These are phyloP conservation scores for Callosobruchus maculatus DNA, from an alignment of 2,888 invertebrate genomes.

Conservation along the genomic window DNA sequence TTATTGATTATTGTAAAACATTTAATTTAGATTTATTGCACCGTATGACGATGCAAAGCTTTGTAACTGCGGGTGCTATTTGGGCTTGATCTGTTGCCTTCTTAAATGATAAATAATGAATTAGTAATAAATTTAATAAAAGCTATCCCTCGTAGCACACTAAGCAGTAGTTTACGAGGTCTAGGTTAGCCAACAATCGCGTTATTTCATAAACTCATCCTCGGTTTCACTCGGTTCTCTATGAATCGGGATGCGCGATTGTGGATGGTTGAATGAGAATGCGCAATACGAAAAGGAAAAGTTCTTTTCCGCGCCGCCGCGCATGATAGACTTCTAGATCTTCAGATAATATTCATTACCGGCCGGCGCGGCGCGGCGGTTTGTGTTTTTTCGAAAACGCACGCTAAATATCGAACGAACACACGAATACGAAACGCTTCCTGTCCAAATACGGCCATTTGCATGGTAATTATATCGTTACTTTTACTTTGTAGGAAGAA, in stretches of 20 bases:
- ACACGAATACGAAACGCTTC: not conserved
- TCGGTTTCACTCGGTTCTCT: not conserved
- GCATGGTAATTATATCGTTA: not conserved
- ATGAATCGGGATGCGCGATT: not conserved
- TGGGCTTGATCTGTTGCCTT: no score
- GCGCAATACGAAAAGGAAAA: not conserved
- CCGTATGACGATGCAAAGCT: no score
- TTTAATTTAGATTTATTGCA: no score
- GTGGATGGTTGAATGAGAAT: not conserved
- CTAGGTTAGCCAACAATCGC: not conserved
- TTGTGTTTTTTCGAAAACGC: not conserved
- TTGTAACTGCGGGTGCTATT: no score
- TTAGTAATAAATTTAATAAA: no score
- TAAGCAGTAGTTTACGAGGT: not conserved
- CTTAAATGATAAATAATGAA: no score
- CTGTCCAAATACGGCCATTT: not conserved
- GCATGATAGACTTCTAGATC: not conserved
- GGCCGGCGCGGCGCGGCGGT: not conserved
- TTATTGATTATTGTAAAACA: no score
- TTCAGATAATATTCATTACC: not conserved
- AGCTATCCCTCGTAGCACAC: no score
- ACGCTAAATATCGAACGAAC: not conserved
- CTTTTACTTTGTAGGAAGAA: not conserved
- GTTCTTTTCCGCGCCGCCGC: not conserved
- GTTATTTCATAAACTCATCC: not conserved